These are phyloP conservation scores for Melipona quadrifasciata DNA, from an alignment of 1,140 invertebrate species.

Conservation along the genomic window DNA sequence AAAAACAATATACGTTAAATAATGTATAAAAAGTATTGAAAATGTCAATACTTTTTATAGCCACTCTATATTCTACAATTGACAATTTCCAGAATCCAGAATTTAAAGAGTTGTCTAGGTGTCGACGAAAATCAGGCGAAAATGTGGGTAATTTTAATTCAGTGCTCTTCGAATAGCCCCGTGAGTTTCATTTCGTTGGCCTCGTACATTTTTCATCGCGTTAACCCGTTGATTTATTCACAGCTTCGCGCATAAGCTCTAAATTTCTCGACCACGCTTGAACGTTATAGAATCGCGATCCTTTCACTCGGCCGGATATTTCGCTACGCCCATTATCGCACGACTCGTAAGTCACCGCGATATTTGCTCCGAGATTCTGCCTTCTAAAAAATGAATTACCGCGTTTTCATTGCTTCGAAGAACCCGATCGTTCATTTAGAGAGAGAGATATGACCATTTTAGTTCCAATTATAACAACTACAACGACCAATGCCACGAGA, in stretches of 20 bases:
- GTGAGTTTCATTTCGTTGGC: not conserved
- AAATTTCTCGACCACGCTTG: slow-evolving; percentile 2
- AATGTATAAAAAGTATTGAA: too few species aligned
- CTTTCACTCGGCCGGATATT: slow-evolving; percentile 43
- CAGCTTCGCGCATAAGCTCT: not conserved
- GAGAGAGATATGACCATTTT: not conserved
- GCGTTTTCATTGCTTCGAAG: slow-evolving; percentile 40
- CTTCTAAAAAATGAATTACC: slow-evolving; percentile 53
- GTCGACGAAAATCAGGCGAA: too few species aligned
- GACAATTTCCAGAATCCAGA: too few species aligned
- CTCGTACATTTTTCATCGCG: not conserved
- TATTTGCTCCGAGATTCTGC: slow-evolving; percentile 28
- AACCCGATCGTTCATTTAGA: slow-evolving; percentile 14
- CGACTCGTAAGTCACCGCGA: slow-evolving; percentile 12
- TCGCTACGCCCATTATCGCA: slow-evolving; percentile 22
- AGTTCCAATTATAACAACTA: not conserved
- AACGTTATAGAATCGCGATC: slow-evolving; percentile 18
- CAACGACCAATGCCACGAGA: not conserved
- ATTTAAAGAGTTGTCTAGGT: too few species aligned
- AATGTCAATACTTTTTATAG: too few species aligned
- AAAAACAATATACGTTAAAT: too few species aligned
- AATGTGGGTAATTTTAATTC: too few species aligned
- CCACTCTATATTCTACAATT: too few species aligned
- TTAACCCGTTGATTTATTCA: slow-evolving; percentile 8
- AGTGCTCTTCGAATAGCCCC: too few species aligned